Evolutionary conservation across 2,797 vertebrate species (phyloP).

Genomic region (Epinephelus malabaricus): DNA sequence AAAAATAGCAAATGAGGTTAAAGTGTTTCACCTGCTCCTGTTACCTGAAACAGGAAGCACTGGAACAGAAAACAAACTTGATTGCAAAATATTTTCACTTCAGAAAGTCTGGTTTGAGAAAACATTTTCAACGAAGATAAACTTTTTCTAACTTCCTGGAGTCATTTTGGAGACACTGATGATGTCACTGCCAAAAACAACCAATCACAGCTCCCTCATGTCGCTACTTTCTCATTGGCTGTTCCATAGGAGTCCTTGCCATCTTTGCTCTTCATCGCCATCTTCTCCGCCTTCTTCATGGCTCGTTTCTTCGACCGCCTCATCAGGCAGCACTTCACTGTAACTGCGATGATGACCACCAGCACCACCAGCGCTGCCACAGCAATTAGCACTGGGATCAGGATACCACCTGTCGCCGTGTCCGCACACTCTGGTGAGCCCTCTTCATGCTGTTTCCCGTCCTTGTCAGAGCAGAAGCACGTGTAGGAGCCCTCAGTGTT

Average conservation of each 20-base stretch:
- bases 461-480: slow-evolving; percentile 60
- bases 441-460: slow-evolving; percentile 1
- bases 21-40: not conserved
- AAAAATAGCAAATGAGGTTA: not conserved
- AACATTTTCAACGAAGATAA: not conserved
- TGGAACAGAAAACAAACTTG: too few relatives aligned
- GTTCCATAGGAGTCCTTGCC: slow-evolving; percentile 62
- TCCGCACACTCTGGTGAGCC: slow-evolving; percentile 27
- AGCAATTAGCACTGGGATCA: slow-evolving; percentile 84
- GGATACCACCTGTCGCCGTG: not conserved
- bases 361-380: slow-evolving; percentile 85
- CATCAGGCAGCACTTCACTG: slow-evolving; percentile 87
- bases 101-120: not conserved
- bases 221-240: slow-evolving; percentile 63
- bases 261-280: slow-evolving; percentile 58
- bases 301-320: slow-evolving; percentile 62
- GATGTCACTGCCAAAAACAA: not conserved
- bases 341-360: slow-evolving; percentile 80
- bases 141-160: not conserved
- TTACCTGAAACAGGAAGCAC: not conserved
- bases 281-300: slow-evolving; percentile 59
- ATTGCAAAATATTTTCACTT: not conserved
- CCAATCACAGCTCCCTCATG: slow-evolving; percentile 37
- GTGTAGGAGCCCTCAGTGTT: slow-evolving; percentile 74
- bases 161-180: not conserved